A percentile compares a stretch with the other conserved stretches of the same genome.
phyloP scores from a whole-genome alignment of 2,797 vertebrate species.

The Helicolenus hilgendorfi region DNA sequence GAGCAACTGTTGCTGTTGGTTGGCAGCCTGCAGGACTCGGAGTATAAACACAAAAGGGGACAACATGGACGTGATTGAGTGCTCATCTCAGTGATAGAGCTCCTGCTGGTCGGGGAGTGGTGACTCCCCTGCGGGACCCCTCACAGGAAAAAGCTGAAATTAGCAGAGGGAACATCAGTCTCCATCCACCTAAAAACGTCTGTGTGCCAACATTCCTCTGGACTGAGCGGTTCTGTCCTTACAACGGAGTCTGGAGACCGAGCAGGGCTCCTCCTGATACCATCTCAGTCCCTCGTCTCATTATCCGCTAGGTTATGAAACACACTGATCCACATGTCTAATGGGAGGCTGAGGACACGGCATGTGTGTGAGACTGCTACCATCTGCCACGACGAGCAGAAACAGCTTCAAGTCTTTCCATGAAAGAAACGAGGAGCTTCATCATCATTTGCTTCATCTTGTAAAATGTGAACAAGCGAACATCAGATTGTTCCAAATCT shows the following conservation, averaged over 20 bases:
- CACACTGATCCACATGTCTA: slow-evolving; percentile 61
- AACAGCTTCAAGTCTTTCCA: slow-evolving; percentile 29
- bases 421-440: slow-evolving; percentile 19
- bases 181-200: slow-evolving; percentile 55
- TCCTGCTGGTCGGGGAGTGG: slow-evolving; percentile 16
- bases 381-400: slow-evolving; percentile 52
- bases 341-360: slow-evolving; percentile 45
- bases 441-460: background rate
- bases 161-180: slow-evolving; percentile 68
- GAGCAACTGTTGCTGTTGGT: slow-evolving; percentile 15
- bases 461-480: background rate
- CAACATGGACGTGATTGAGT: slow-evolving; percentile 46
- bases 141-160: slow-evolving; percentile 78
- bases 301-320: slow-evolving; percentile 68
- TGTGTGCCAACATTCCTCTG: slow-evolving; percentile 52
- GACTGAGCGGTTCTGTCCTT: slow-evolving; percentile 20
- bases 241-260: slow-evolving; percentile 41
- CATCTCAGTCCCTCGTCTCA: slow-evolving; percentile 67
- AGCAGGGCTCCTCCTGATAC: slow-evolving; percentile 44
- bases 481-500: no score
- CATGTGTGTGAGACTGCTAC: slow-evolving; percentile 43
- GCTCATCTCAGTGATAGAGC: slow-evolving; percentile 49
- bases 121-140: slow-evolving; percentile 61
- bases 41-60: slow-evolving; percentile 39
- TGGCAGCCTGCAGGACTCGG: background rate